Evolutionary conservation across 2,113 vertebrate genomes (phyloP), one percentile per base, ranked within the genome.

Genomic region (Tauraco erythrolophus): DNA sequence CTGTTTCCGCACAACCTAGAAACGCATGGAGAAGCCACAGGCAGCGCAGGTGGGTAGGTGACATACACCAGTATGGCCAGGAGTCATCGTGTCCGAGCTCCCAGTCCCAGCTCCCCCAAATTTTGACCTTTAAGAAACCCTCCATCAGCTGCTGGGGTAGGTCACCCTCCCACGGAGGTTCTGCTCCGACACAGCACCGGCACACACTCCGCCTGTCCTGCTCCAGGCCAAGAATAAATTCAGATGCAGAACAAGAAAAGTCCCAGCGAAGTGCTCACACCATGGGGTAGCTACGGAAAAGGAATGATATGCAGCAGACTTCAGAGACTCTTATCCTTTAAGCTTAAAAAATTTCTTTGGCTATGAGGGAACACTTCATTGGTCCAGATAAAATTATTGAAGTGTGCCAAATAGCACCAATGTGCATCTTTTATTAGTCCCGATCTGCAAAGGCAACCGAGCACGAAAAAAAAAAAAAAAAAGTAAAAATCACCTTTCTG

Each of bases 231-330:
- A 11, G 41, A 46, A 46, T 2, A 79, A 31, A 60, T 7, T 14
- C 58, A 76, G 57, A 39, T 3, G 15, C 39, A 76, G 66, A 76
- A 39, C 10, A 51, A 83, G 45, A 54, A 83, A 89, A 54, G 2
- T 37, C 37, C 51, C 3, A 33, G 48, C 0, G 0, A 78, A 78
- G 54, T 0, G 1, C 14, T 77, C 30, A 19, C 43, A 17, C n/a
- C 23, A 21, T 0, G 10, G n/a, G 70, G 6, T 18, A 89, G 69
- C 83, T 48, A 7, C 31, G n/a, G 46, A 85, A 89, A 71, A 76
- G 31, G 50, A 84, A 76, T 22, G 5, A 56, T 2, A n/a, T 0
- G 0, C 5, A 24, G 30, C 58, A 88, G 33, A 76, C 17, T 56
- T 39, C 75, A 83, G 27, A 70, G 19, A 60, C 30, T 68, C 60